A percentile compares a stretch with the other conserved stretches of the same genome.
Evolutionary conservation across 2,888 invertebrate genomes (phyloP).

Genomic region (Brenthis hecate): DNA sequence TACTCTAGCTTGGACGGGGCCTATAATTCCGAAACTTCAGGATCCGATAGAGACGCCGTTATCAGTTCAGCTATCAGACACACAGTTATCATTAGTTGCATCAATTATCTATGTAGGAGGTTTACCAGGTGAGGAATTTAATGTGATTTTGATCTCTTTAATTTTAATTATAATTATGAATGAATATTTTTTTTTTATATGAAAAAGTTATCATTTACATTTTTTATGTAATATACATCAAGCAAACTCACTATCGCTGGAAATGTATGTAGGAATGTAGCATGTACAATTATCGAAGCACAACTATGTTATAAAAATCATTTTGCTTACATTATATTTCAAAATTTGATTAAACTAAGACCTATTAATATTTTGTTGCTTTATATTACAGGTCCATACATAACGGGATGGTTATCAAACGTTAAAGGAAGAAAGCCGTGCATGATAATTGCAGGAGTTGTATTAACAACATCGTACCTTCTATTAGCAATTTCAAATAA

Average conservation of each 20-base stretch:
- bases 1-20: conserved; percentile 50
- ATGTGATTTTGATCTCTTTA: background rate
- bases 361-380: background rate
- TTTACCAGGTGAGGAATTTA: conserved; percentile 43
- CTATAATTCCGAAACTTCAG: conserved; percentile 49
- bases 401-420: conserved; percentile 51
- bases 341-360: background rate
- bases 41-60: conserved; percentile 47
- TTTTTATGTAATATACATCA: no score
- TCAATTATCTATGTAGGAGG: conserved; percentile 48
- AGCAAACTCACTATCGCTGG: no score
- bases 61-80: conserved; percentile 39
- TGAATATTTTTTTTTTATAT: no score
- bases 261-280: no score
- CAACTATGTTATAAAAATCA: no score
- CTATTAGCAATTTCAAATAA: conserved; percentile 45
- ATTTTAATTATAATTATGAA: no score
- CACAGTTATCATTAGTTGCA: conserved; percentile 46
- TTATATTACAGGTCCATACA: conserved; percentile 49
- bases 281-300: no score
- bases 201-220: no score
- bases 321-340: no score
- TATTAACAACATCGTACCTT: conserved; percentile 44
- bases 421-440: conserved; percentile 51
- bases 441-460: conserved; percentile 46